Conservation (phyloP, 2,113 vertebrate species). For the Fukomys damarensis region DNA sequence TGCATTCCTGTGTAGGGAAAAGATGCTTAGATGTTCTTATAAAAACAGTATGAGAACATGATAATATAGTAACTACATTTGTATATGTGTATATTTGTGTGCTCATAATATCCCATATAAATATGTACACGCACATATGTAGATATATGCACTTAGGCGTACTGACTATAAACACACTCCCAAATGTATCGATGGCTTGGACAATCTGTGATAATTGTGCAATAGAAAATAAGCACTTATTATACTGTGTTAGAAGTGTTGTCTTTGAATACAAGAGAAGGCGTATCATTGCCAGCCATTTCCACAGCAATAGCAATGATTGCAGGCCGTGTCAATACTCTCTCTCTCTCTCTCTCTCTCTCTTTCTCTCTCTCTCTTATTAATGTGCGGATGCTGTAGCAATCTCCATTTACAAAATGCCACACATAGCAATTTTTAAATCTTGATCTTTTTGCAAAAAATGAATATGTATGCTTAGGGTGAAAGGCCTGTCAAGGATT, state of each 20-base stretch:
- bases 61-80: background rate
- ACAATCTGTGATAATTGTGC: slow-evolving; percentile 17
- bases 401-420: slow-evolving; percentile 58
- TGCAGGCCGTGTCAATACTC: slow-evolving; percentile 35
- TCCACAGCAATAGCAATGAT: slow-evolving; percentile 55
- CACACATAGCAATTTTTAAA: slow-evolving; percentile 62
- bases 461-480: background rate
- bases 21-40: background rate
- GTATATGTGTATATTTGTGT: background rate
- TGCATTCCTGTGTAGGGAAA: background rate
- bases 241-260: slow-evolving; percentile 1
- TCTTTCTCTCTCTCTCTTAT: slow-evolving; percentile 51
- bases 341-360: slow-evolving; percentile 50
- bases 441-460: slow-evolving; percentile 50
- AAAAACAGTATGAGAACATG: background rate
- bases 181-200: background rate
- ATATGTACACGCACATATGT: background rate
- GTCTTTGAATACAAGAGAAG: slow-evolving; percentile 71
- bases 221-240: slow-evolving; percentile 67
- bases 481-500: background rate
- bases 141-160: background rate
- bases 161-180: background rate
- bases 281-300: slow-evolving; percentile 46
- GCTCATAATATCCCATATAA: background rate
- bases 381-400: slow-evolving; percentile 49